Evolutionary conservation across 1,140 invertebrate genomes (phyloP).

Genomic region (Berghia stephanieae): DNA sequence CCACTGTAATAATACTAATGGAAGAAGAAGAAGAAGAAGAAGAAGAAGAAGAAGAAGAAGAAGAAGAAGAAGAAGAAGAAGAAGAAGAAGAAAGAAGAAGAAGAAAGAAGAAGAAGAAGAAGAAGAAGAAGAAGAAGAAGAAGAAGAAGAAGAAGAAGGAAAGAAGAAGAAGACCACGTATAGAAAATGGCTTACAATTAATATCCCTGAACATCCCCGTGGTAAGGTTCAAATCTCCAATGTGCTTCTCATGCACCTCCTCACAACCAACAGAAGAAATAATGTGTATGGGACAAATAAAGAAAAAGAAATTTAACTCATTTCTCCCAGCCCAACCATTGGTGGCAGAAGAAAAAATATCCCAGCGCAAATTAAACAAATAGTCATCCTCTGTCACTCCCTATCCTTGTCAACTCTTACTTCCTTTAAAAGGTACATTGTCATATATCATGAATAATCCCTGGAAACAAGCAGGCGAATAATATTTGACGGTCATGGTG

Average conservation of each 20-base stretch:
- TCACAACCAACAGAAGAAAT: neutral
- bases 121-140: neutral
- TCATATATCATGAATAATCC: too few relatives aligned
- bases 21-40: neutral
- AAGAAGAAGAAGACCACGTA: neutral
- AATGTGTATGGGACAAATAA: slow-evolving; percentile 22
- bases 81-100: neutral
- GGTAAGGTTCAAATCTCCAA: too few relatives aligned
- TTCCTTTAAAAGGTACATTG: too few relatives aligned
- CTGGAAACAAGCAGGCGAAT: too few relatives aligned
- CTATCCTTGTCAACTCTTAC: too few relatives aligned
- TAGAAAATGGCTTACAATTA: neutral
- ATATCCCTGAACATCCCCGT: too few relatives aligned
- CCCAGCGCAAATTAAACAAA: neutral
- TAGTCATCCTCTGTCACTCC: too few relatives aligned
- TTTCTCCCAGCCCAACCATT: neutral
- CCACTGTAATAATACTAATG: too few relatives aligned
- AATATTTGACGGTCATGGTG: too few relatives aligned
- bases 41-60: neutral
- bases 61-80: neutral
- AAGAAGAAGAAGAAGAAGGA: neutral
- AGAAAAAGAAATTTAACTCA: slow-evolving; percentile 21
- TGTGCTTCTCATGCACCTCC: too few relatives aligned
- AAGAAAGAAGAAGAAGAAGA: neutral
- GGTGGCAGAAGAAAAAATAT: neutral